These are phyloP conservation scores for Lasioglossum figueresi DNA, from an alignment of 2,888 invertebrate genomes.

Conservation along the genomic window DNA sequence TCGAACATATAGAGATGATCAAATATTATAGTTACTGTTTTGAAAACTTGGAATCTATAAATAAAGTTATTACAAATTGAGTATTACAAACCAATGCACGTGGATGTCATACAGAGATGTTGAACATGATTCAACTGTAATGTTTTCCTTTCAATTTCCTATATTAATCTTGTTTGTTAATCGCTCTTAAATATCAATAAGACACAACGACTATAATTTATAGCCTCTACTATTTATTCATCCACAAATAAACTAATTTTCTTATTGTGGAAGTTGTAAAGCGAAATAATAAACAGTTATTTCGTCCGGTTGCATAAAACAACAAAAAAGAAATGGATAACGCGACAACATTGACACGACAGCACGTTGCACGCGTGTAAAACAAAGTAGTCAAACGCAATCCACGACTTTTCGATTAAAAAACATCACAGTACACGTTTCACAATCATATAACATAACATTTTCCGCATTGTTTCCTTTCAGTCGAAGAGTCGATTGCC, in stretches of 20 bases:
- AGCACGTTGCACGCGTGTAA: constrained; percentile 10
- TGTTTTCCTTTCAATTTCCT: neutral
- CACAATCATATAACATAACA: constrained; percentile 9
- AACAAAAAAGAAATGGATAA: neutral
- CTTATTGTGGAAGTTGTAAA: neutral
- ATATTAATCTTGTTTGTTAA: constrained; percentile 2
- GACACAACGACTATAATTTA: neutral
- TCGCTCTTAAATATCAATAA: neutral
- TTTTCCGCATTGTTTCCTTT: neutral
- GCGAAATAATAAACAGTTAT: neutral
- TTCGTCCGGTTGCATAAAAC: neutral
- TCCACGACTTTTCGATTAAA: constrained; percentile 15
- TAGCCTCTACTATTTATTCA: neutral
- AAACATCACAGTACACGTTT: constrained; percentile 46
- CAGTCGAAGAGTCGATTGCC: constrained; percentile 1
- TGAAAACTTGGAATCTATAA: constrained; percentile 19
- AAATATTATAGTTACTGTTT: constrained; percentile 12
- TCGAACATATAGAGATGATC: constrained; percentile 27
- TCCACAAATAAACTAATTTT: neutral
- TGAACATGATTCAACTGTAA: neutral
- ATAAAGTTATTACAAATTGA: constrained; percentile 26
- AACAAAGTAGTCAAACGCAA: constrained; percentile 27
- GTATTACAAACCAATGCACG: constrained; percentile 34
- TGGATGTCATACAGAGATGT: constrained; percentile 20
- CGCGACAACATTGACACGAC: constrained; percentile 26